Percentiles rank a stretch among this genome's conserved stretches.
These are phyloP conservation scores for Catharus ustulatus DNA, from an alignment of 2,797 vertebrate species.

Conservation along the genomic window DNA sequence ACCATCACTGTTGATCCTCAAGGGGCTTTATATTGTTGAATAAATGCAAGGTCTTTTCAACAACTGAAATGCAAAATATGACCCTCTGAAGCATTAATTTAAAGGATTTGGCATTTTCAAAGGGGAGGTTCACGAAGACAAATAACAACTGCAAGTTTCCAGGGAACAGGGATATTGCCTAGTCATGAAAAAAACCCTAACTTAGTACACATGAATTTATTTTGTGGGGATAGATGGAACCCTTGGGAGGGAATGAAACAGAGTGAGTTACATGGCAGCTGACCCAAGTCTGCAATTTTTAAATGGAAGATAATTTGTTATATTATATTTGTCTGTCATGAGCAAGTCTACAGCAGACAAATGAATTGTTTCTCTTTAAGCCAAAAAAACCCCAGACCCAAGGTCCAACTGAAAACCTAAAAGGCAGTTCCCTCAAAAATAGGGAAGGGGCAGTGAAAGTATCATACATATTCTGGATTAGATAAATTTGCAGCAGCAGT, in stretches of 20 bases:
- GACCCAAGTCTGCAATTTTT: slow-evolving; percentile 33
- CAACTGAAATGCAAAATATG: slow-evolving; percentile 68
- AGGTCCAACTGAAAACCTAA: neutral
- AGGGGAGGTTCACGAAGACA: slow-evolving; percentile 41
- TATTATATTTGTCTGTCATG: slow-evolving; percentile 38
- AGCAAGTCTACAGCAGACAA: slow-evolving; percentile 6
- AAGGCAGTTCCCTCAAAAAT: neutral
- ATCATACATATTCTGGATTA: neutral
- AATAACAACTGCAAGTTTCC: slow-evolving; percentile 61
- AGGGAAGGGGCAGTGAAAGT: neutral
- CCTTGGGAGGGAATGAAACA: slow-evolving; percentile 40
- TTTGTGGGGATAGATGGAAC: slow-evolving; percentile 40
- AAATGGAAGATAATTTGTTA: slow-evolving; percentile 56
- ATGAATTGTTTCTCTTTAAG: neutral
- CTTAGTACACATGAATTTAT: slow-evolving; percentile 42
- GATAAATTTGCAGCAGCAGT: neutral
- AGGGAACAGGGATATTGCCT: slow-evolving; percentile 48
- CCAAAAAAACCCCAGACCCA: neutral
- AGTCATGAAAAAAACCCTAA: slow-evolving; percentile 51
- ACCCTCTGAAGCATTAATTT: slow-evolving; percentile 63
- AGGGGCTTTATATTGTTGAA: slow-evolving; percentile 42
- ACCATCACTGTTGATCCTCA: neutral
- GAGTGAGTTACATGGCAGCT: slow-evolving; percentile 29
- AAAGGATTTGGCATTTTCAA: slow-evolving; percentile 66
- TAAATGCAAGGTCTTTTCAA: slow-evolving; percentile 56